A percentile compares a stretch with the other conserved stretches of the same genome.
phyloP scores from a whole-genome alignment of 2,113 vertebrate species.

The Corvus moneduloides region DNA sequence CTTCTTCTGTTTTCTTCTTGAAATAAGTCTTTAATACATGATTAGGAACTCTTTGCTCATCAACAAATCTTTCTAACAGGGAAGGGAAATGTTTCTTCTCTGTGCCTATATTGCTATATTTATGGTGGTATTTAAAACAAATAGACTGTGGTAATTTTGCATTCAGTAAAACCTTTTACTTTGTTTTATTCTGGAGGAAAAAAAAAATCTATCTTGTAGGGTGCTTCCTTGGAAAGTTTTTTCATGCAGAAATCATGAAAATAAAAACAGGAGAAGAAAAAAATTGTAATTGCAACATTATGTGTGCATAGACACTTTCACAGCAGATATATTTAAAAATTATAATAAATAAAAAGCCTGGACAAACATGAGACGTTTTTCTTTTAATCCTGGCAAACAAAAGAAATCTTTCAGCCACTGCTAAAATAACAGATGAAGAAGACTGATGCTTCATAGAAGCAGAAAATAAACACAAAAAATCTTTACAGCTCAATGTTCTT shows the following conservation, averaged over 20 bases:
- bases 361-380: background rate
- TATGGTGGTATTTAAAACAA: background rate
- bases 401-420: background rate
- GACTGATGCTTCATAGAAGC: background rate
- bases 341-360: background rate
- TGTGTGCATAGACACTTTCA: background rate
- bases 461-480: background rate
- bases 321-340: background rate
- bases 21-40: background rate
- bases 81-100: background rate
- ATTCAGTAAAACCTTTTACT: background rate
- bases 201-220: background rate
- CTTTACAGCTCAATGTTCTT: background rate
- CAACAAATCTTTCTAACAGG: background rate
- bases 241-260: background rate
- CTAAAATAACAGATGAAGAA: constrained; percentile 14
- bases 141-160: background rate
- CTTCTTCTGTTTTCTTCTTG: background rate
- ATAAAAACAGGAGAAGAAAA: background rate
- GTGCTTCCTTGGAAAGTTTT: background rate
- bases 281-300: background rate
- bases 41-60: background rate
- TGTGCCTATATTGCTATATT: background rate
- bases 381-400: background rate
- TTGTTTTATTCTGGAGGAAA: background rate